phyloP scores from a whole-genome alignment of 2,888 invertebrate genomes.

The Xestobium rufovillosum region DNA sequence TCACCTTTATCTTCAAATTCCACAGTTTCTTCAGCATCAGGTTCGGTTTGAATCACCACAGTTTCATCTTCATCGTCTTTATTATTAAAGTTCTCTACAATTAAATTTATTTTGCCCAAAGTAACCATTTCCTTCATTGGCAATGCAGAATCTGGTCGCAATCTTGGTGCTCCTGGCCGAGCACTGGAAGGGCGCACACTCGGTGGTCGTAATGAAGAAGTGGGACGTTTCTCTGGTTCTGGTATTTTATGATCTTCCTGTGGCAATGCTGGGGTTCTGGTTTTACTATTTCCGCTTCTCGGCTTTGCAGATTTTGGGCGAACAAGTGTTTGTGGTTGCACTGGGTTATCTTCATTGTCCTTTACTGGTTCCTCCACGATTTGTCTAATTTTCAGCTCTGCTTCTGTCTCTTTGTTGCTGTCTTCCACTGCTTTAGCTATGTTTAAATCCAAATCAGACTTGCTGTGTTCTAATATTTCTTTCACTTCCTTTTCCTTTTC shows the following conservation, averaged over 20 bases:
- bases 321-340: conserved; percentile 10
- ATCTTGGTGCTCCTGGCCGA: conserved; percentile 81
- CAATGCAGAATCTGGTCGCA: conserved; percentile 59
- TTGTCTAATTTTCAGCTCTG: conserved; percentile 11
- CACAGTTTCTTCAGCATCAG: conserved; percentile 36
- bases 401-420: conserved; percentile 14
- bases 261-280: too few relatives aligned
- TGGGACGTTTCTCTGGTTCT: conserved; percentile 36
- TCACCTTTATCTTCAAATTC: conserved; percentile 42
- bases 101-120: conserved; percentile 67
- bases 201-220: conserved; percentile 54
- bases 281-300: conserved; percentile 29
- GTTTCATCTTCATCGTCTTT: conserved; percentile 66
- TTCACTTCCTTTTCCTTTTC: conserved; percentile 24
- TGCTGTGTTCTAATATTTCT: conserved; percentile 32
- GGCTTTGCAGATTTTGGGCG: conserved; percentile 38
- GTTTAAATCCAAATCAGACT: conserved; percentile 20
- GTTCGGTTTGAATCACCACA: conserved; percentile 52
- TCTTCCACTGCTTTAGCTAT: conserved; percentile 21
- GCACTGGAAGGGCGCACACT: conserved; percentile 77
- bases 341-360: neutral
- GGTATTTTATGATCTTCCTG: too few relatives aligned
- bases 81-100: conserved; percentile 62
- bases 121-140: conserved; percentile 51
- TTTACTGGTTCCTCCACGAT: neutral